These are phyloP conservation scores for Rattus rattus DNA, from an alignment of 2,113 vertebrate species.

Conservation along the genomic window DNA sequence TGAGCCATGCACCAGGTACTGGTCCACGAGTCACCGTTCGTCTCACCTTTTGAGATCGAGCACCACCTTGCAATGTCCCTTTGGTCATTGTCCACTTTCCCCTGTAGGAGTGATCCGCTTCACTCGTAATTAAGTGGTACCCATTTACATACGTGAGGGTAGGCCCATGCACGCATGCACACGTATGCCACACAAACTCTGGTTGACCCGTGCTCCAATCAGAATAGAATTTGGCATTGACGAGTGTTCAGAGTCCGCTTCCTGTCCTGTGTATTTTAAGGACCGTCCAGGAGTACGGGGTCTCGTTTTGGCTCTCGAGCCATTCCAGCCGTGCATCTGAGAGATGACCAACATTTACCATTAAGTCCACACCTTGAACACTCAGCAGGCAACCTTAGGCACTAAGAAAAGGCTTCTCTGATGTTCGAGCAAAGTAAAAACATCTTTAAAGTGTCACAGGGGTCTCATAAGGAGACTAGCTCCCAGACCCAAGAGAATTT, in stretches of 20 bases:
- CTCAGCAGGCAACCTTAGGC: background rate
- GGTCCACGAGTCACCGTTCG: background rate
- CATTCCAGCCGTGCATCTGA: background rate
- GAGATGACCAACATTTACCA: background rate
- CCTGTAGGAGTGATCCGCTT: background rate
- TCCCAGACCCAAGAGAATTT: background rate
- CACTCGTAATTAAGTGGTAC: background rate
- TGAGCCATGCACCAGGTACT: too few relatives aligned
- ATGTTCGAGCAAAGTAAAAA: conserved; percentile 8
- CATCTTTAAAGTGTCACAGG: background rate
- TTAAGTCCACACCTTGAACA: background rate
- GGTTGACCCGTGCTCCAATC: background rate
- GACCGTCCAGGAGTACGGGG: background rate
- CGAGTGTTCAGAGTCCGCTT: background rate
- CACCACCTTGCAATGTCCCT: background rate
- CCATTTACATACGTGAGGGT: background rate
- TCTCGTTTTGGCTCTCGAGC: background rate
- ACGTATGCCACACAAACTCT: background rate
- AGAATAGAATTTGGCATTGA: background rate
- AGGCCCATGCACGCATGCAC: too few relatives aligned
- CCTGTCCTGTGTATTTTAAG: background rate
- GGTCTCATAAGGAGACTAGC: background rate
- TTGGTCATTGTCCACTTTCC: background rate
- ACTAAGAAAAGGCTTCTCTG: background rate
- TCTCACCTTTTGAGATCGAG: background rate